These are phyloP conservation scores for Mus spicilegus DNA, from an alignment of 2,113 vertebrate genomes.

Conservation along the genomic window DNA sequence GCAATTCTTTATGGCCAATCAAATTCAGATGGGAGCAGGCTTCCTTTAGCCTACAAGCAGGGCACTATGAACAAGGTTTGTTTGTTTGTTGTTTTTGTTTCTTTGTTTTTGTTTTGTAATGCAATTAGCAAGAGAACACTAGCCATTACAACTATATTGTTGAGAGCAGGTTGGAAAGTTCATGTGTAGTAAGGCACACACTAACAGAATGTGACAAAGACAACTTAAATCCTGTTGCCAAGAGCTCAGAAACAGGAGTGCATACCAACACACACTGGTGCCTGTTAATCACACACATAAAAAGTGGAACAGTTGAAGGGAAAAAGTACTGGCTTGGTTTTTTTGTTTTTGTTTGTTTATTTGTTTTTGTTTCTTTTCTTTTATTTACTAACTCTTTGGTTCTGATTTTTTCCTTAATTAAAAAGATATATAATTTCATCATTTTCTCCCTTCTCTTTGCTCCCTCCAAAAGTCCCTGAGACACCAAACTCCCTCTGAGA, in stretches of 20 bases:
- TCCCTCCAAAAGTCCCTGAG: not conserved
- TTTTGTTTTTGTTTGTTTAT: not conserved
- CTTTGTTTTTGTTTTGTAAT: too few species aligned
- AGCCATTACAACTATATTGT: too few species aligned
- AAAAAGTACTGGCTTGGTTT: not conserved
- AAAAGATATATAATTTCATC: not conserved
- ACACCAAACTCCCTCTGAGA: not conserved
- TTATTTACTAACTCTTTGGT: not conserved
- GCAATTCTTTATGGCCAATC: too few species aligned
- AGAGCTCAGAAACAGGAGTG: not conserved
- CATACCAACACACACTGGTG: not conserved
- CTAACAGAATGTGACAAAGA: not conserved
- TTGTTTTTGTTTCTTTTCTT: not conserved
- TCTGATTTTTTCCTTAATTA: not conserved
- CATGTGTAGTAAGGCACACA: too few species aligned
- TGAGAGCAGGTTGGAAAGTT: not conserved
- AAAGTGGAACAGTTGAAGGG: not conserved
- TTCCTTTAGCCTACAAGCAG: too few species aligned
- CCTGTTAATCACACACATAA: not conserved
- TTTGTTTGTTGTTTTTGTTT: too few species aligned
- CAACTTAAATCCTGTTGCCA: not conserved
- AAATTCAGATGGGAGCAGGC: too few species aligned
- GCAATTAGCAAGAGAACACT: too few species aligned
- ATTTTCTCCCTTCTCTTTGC: not conserved
- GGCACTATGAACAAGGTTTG: too few species aligned